A percentile compares a stretch with the other conserved stretches of the same genome.
phyloP scores from a whole-genome alignment of 2,797 vertebrate species.

The Rhinichthys osculus region DNA sequence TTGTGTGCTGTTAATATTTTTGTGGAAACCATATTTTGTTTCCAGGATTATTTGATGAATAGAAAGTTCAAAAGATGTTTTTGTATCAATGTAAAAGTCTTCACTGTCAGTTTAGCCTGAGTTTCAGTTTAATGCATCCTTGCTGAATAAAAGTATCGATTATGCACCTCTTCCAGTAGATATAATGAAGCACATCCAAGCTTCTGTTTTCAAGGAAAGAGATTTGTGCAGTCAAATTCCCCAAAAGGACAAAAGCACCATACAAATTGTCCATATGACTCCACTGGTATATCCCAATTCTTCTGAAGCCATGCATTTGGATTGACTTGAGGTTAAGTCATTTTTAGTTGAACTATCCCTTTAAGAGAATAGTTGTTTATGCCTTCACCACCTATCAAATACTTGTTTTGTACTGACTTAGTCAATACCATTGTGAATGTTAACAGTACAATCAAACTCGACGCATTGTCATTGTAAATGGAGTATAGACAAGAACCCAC shows the following conservation, averaged over 20 bases:
- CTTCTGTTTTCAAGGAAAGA: not conserved
- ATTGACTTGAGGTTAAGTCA: not conserved
- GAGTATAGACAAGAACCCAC: constrained; percentile 54
- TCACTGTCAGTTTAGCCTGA: not conserved
- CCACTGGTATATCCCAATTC: not conserved
- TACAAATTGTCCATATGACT: not conserved
- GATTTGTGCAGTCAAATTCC: not conserved
- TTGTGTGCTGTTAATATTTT: not conserved
- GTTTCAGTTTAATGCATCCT: not conserved
- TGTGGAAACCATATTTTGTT: not conserved
- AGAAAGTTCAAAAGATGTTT: not conserved
- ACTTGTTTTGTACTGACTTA: constrained; percentile 15
- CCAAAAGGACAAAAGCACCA: not conserved
- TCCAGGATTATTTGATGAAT: not conserved
- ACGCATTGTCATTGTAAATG: constrained; percentile 21
- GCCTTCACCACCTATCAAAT: not conserved
- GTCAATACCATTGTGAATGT: constrained; percentile 52
- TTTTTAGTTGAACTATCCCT: not conserved
- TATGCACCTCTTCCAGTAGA: not conserved
- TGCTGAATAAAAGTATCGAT: not conserved
- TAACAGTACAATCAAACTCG: constrained; percentile 1
- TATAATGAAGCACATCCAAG: not conserved
- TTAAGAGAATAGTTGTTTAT: constrained; percentile 13
- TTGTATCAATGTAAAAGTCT: not conserved
- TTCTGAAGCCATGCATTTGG: not conserved